Percentiles rank a stretch among this genome's conserved stretches.
These are phyloP conservation scores for Ispidina picta DNA, from an alignment of 2,797 vertebrate species.

Conservation along the genomic window DNA sequence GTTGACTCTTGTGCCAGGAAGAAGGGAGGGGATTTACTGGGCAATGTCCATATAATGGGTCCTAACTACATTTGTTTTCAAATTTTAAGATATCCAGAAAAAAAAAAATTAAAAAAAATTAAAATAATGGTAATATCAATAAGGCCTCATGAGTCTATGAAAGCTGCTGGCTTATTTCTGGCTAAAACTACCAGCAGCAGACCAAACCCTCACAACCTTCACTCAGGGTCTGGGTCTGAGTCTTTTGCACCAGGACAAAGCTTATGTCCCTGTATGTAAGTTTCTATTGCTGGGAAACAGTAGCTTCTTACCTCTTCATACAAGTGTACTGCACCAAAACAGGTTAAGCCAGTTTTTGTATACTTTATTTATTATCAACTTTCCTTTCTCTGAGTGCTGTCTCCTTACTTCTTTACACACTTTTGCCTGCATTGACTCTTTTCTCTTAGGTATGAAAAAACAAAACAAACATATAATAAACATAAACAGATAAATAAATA, in stretches of 20 bases:
- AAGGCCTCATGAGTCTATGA: background rate
- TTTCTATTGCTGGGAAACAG: background rate
- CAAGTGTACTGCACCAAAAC: background rate
- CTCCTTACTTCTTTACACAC: rapidly evolving
- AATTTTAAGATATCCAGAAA: background rate
- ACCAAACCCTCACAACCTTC: background rate
- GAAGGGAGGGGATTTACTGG: background rate
- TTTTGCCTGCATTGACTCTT: background rate
- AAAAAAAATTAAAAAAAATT: background rate
- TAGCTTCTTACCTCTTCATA: background rate
- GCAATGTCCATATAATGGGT: background rate
- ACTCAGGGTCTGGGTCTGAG: background rate
- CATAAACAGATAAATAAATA: background rate
- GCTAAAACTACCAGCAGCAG: background rate
- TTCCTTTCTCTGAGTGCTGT: background rate
- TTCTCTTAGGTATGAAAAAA: background rate
- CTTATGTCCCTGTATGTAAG: background rate
- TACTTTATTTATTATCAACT: background rate
- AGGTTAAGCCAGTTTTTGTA: background rate
- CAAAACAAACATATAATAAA: background rate
- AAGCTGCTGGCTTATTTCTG: background rate
- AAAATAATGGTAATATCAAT: background rate
- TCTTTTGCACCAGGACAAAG: background rate
- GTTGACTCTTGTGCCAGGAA: background rate
- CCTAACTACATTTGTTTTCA: background rate